Percentiles rank a stretch among this genome's conserved stretches.
Evolutionary conservation across 1,140 invertebrate genomes (phyloP).

Genomic region (Drosophila oshimai): DNA sequence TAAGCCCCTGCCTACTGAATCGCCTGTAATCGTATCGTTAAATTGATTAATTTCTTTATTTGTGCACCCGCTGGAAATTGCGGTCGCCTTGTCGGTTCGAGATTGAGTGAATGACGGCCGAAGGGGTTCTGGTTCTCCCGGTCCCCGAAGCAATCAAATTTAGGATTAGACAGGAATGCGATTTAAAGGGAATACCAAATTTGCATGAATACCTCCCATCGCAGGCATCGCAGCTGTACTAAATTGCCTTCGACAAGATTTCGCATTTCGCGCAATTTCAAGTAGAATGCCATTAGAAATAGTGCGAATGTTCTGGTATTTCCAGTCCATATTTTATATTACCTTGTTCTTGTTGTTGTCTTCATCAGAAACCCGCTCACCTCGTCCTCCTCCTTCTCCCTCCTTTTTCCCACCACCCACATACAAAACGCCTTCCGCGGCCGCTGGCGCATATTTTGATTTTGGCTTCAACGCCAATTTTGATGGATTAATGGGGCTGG

Average conservation of each 20-base stretch:
- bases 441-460: conserved; percentile 37
- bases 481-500: conserved; percentile 60
- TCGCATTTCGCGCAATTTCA: neutral
- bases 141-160: conserved; percentile 8
- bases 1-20: neutral
- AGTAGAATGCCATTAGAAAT: neutral
- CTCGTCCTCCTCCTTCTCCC: neutral
- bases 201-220: neutral
- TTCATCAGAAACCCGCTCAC: neutral
- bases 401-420: neutral
- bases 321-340: neutral
- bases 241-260: neutral
- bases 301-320: neutral
- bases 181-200: conserved; percentile 3
- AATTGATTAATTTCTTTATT: conserved; percentile 77
- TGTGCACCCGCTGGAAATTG: conserved; percentile 36
- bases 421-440: neutral
- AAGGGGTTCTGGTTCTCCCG: conserved; percentile 15
- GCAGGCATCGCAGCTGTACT: neutral
- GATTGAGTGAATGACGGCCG: conserved; percentile 2
- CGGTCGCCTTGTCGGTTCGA: conserved; percentile 4
- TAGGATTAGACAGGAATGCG: neutral
- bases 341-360: neutral
- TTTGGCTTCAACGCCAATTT: conserved; percentile 58
- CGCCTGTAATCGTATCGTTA: conserved; percentile 60